Conservation (phyloP, 2,888 invertebrate genomes). For the Lithophane leautieri region DNA sequence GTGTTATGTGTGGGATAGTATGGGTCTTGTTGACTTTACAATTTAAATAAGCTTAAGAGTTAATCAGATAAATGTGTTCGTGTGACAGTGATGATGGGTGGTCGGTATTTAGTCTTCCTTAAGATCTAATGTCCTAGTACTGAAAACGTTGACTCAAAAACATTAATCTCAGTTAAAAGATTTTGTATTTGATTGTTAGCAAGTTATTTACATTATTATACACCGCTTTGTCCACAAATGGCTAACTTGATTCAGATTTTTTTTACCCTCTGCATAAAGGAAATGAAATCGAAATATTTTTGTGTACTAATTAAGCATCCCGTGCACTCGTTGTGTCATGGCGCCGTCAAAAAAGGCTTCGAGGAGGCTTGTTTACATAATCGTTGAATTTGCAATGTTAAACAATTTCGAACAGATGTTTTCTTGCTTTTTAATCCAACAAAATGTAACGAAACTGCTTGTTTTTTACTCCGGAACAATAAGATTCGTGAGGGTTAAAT, state of each 20-base stretch:
- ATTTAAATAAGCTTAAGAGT: constrained; percentile 22
- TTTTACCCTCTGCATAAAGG: constrained; percentile 59
- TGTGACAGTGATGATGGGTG: background rate
- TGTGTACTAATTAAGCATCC: constrained; percentile 82
- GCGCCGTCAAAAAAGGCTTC: constrained; percentile 81
- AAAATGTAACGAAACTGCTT: constrained; percentile 70
- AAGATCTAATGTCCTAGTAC: constrained; percentile 14
- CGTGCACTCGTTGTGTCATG: constrained; percentile 74
- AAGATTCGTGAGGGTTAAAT: constrained; percentile 62
- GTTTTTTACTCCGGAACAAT: constrained; percentile 68
- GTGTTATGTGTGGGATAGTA: constrained; percentile 13
- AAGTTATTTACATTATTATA: constrained; percentile 46
- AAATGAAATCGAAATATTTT: constrained; percentile 81
- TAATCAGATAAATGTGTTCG: constrained; percentile 8
- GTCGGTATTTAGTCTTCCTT: constrained; percentile 19
- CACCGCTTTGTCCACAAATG: constrained; percentile 39
- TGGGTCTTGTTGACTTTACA: constrained; percentile 13
- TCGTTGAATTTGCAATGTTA: constrained; percentile 89
- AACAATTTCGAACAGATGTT: constrained; percentile 81
- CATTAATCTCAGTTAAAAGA: constrained; percentile 15
- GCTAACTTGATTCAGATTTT: constrained; percentile 60
- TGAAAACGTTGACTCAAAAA: constrained; percentile 7
- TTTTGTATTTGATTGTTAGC: constrained; percentile 20
- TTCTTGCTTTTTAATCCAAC: constrained; percentile 80
- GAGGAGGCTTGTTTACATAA: constrained; percentile 87